Evolutionary conservation across 1,140 invertebrate species (phyloP).

Genomic region (Rhizoglyphus robini): DNA sequence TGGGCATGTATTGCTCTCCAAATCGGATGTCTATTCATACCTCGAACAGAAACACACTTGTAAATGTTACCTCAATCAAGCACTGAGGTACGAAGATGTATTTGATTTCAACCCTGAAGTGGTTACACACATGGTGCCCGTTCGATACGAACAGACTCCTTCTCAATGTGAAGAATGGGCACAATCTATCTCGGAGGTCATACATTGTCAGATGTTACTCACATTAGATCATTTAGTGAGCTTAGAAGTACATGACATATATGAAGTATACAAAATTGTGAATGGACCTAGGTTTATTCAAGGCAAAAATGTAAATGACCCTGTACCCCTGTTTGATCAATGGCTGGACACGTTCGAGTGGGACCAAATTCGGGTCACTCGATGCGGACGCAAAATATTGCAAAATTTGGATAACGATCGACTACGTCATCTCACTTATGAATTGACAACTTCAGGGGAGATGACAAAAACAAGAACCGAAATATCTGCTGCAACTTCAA

Average conservation of each 20-base stretch:
- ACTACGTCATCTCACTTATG: too few species aligned
- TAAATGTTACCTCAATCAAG: conserved; percentile 1
- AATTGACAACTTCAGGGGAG: too few species aligned
- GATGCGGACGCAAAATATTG: too few species aligned
- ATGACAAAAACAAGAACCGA: too few species aligned
- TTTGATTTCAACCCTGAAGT: not conserved
- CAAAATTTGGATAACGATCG: too few species aligned
- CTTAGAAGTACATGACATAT: not conserved
- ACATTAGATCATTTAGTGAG: not conserved
- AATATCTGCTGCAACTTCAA: too few species aligned
- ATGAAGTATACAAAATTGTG: not conserved
- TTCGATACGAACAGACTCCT: not conserved
- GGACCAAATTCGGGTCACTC: too few species aligned
- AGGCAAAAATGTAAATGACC: too few species aligned
- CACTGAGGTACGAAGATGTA: conserved; percentile 3
- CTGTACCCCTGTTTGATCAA: too few species aligned
- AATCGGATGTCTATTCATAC: not conserved
- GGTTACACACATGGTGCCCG: not conserved
- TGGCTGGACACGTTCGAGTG: too few species aligned
- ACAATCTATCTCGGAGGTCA: not conserved
- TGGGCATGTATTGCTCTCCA: not conserved
- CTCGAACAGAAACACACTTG: not conserved
- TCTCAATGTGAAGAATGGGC: not conserved
- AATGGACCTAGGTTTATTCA: too few species aligned
- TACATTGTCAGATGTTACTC: not conserved